These are phyloP conservation scores for Channa maculata DNA, from an alignment of 2,113 vertebrate species.

Conservation along the genomic window DNA sequence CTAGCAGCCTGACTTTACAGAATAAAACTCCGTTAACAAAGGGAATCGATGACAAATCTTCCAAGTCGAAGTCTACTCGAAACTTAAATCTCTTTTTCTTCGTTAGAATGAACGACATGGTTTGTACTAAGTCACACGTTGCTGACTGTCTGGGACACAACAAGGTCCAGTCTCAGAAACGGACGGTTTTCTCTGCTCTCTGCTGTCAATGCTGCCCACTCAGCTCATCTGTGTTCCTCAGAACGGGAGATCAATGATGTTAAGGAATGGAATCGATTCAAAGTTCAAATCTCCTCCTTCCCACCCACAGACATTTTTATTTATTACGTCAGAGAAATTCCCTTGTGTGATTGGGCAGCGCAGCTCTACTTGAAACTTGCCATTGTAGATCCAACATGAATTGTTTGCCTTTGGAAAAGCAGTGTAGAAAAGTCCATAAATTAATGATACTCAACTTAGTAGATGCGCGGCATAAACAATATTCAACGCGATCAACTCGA, in stretches of 20 bases:
- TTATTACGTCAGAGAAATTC: constrained; percentile 35
- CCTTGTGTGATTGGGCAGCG: constrained; percentile 52
- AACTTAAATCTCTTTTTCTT: constrained; percentile 97
- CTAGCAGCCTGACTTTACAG: constrained; percentile 93
- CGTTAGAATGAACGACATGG: constrained; percentile 90
- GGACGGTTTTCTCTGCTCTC: constrained; percentile 7
- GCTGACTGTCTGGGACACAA: too few relatives aligned
- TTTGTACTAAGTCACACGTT: background rate
- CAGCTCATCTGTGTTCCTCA: constrained; percentile 21
- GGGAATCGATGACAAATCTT: constrained; percentile 92
- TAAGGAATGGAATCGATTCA: constrained; percentile 6
- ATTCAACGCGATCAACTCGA: too few relatives aligned
- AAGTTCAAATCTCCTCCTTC: constrained; percentile 62
- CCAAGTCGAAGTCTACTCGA: constrained; percentile 91
- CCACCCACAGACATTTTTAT: constrained; percentile 12
- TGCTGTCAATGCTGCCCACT: background rate
- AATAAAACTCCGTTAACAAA: constrained; percentile 95
- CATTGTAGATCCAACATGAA: too few relatives aligned
- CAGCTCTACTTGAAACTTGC: background rate
- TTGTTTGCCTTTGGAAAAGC: too few relatives aligned
- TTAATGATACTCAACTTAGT: too few relatives aligned
- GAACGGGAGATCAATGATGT: background rate
- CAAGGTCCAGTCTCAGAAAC: background rate
- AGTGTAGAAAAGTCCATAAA: too few relatives aligned
- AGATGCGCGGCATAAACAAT: too few relatives aligned